phyloP scores from a whole-genome alignment of 1,140 invertebrate species.

The Anoplolepis gracilipes region DNA sequence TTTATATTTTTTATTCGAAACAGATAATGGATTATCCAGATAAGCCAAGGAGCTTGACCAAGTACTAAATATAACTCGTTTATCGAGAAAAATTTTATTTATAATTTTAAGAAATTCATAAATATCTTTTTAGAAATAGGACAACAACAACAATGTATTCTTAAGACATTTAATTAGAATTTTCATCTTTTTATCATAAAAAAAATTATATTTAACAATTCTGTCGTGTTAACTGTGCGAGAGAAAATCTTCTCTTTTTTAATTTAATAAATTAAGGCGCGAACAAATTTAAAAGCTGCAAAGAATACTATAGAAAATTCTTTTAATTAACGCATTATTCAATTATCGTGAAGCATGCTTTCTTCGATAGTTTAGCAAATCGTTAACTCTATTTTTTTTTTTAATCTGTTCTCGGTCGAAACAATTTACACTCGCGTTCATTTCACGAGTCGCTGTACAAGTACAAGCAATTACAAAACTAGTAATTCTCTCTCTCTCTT shows the following conservation, averaged over 20 bases:
- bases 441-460: background rate
- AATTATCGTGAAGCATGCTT: background rate
- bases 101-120: background rate
- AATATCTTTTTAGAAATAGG: no score
- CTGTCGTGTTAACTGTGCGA: background rate
- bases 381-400: background rate
- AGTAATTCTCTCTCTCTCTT: background rate
- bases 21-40: background rate
- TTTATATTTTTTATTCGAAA: background rate
- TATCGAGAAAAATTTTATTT: background rate
- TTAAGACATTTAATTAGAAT: background rate
- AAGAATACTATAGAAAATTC: background rate
- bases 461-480: constrained; percentile 7
- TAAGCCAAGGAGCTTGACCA: background rate
- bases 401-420: background rate
- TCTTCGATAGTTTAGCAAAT: background rate
- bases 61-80: background rate
- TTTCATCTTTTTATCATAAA: background rate
- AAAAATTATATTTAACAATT: constrained; percentile 15
- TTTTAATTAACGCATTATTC: constrained; percentile 1
- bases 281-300: background rate
- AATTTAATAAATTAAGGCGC: background rate
- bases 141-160: background rate
- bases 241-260: background rate
- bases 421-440: background rate